Evolutionary conservation across 2,888 invertebrate species (phyloP).

Genomic region (Cephonodes hylas): DNA sequence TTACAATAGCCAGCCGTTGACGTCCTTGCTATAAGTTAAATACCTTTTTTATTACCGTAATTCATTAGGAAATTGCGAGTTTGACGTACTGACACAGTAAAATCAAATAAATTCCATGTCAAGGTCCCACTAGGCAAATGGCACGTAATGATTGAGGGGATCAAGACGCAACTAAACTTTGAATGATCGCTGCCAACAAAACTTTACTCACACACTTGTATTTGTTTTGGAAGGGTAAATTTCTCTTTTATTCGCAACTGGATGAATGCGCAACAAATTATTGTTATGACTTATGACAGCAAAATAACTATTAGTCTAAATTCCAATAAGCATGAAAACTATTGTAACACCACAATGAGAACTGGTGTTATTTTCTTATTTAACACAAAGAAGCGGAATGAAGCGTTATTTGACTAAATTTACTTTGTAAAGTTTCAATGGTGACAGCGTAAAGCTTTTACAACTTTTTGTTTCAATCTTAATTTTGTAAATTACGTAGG

Average conservation of each 20-base stretch:
- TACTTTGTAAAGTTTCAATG: constrained; percentile 21
- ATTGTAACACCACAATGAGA: background rate
- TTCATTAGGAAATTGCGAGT: constrained; percentile 12
- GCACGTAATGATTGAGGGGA: constrained; percentile 27
- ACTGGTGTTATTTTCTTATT: background rate
- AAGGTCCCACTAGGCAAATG: constrained; percentile 24
- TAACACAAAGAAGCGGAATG: background rate
- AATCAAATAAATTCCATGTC: constrained; percentile 28
- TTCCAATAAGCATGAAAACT: no score
- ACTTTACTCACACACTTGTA: constrained; percentile 25
- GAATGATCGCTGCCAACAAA: constrained; percentile 30
- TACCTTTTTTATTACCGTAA: background rate
- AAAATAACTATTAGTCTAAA: no score
- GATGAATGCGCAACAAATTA: no score
- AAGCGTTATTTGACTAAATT: background rate
- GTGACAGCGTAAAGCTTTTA: constrained; percentile 50
- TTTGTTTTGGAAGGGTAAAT: background rate
- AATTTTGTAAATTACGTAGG: constrained; percentile 39
- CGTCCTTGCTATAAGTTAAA: background rate
- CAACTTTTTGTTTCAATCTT: constrained; percentile 46
- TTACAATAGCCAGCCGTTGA: background rate
- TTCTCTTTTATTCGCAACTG: background rate
- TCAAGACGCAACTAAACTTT: constrained; percentile 25
- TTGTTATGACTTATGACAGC: no score
- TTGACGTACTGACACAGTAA: constrained; percentile 18